Percentiles rank a stretch among this genome's conserved stretches.
phyloP scores from a whole-genome alignment of 1,140 invertebrate genomes.

The Drosophila orosa region DNA sequence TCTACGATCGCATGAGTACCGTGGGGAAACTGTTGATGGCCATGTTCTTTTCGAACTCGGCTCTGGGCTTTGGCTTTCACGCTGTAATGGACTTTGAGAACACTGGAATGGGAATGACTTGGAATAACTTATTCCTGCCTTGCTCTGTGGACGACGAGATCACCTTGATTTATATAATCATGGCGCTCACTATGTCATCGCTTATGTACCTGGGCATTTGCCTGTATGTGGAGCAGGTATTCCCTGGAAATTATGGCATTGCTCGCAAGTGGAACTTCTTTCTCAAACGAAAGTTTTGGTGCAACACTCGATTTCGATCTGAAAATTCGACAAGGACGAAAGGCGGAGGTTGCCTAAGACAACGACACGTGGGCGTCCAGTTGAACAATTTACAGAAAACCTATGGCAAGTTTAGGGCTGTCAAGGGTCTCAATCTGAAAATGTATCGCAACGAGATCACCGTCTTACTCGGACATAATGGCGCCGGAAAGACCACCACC shows the following conservation, averaged over 20 bases:
- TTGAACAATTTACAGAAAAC: slow-evolving; percentile 87
- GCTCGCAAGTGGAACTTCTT: slow-evolving; percentile 90
- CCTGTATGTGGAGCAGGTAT: slow-evolving; percentile 90
- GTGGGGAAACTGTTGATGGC: slow-evolving; percentile 86
- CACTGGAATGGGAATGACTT: slow-evolving; percentile 85
- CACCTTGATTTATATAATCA: slow-evolving; percentile 87
- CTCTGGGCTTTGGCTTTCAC: slow-evolving; percentile 90
- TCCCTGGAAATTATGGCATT: slow-evolving; percentile 89
- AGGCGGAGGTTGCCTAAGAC: slow-evolving; percentile 19
- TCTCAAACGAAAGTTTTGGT: slow-evolving; percentile 86
- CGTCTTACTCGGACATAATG: slow-evolving; percentile 92
- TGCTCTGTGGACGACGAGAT: slow-evolving; percentile 90
- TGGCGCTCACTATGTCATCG: slow-evolving; percentile 86
- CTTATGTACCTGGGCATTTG: slow-evolving; percentile 88
- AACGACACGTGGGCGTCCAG: slow-evolving; percentile 86
- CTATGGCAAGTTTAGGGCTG: slow-evolving; percentile 87
- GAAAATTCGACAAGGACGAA: not conserved
- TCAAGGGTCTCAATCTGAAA: slow-evolving; percentile 89
- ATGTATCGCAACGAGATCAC: slow-evolving; percentile 88
- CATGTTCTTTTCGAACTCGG: slow-evolving; percentile 88
- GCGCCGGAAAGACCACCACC: slow-evolving; percentile 89
- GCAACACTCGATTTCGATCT: not conserved
- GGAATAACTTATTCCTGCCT: slow-evolving; percentile 88
- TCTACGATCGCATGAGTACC: slow-evolving; percentile 86
- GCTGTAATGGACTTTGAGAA: slow-evolving; percentile 85